Conservation (phyloP, 2,113 vertebrate genomes). For the Antigone vipio region DNA sequence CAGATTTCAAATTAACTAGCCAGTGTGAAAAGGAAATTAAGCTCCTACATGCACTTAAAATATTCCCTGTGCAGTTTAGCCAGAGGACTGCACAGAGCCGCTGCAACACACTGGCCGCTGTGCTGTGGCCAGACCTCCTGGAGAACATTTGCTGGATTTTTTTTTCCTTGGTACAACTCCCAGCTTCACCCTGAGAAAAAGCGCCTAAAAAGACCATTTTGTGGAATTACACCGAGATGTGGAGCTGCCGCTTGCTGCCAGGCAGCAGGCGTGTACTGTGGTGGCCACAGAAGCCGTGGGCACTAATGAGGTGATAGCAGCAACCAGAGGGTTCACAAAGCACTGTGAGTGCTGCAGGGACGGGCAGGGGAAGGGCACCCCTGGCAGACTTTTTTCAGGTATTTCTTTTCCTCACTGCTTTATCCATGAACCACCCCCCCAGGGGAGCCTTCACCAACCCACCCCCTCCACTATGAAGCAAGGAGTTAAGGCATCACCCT, state of each 20-base stretch:
- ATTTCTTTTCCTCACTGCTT: background rate
- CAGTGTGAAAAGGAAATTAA: background rate
- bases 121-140: background rate
- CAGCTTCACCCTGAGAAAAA: background rate
- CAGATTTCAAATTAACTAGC: background rate
- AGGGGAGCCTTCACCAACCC: background rate
- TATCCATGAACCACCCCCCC: background rate
- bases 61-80: background rate
- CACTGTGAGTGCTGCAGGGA: background rate
- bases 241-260: background rate
- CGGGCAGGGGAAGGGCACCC: background rate
- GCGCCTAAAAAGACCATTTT: background rate
- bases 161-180: background rate
- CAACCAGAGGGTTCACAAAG: background rate
- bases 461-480: background rate
- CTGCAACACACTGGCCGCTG: rapidly evolving
- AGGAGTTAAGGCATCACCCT: background rate
- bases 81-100: background rate
- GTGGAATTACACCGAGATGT: background rate
- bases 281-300: background rate
- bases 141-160: background rate
- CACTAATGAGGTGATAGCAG: background rate
- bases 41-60: background rate
- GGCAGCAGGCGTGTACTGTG: background rate
- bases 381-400: background rate